These are phyloP conservation scores for Paramormyrops hopkinsi DNA, from an alignment of 2,797 vertebrate genomes.

Conservation along the genomic window DNA sequence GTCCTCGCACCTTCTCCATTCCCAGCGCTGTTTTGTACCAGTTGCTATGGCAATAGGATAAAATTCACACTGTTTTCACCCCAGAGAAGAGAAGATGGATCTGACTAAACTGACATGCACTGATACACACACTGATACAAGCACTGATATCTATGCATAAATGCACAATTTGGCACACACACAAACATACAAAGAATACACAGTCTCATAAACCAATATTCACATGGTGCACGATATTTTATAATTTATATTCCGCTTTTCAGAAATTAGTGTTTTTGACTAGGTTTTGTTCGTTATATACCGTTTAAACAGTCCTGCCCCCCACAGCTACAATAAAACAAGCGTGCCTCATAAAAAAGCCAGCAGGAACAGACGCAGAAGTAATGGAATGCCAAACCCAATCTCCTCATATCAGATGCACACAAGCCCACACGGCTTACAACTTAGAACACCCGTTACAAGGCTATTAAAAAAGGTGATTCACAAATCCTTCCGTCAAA, in stretches of 20 bases:
- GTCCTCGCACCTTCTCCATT: constrained; percentile 70
- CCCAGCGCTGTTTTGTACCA: constrained; percentile 60
- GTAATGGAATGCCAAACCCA: not conserved
- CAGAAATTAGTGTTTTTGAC: not conserved
- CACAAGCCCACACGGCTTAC: not conserved
- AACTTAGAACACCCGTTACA: not conserved
- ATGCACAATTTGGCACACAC: constrained; percentile 15
- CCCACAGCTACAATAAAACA: not conserved
- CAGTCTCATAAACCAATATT: not conserved
- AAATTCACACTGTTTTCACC: constrained; percentile 92
- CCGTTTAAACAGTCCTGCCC: not conserved
- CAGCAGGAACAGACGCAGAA: not conserved
- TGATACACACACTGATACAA: constrained; percentile 18
- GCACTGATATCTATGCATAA: constrained; percentile 5
- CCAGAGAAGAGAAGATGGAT: constrained; percentile 68
- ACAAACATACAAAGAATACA: not conserved
- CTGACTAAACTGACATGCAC: constrained; percentile 50
- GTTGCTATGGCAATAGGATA: constrained; percentile 95
- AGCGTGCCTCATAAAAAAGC: not conserved
- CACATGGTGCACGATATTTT: not conserved
- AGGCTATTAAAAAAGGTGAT: not conserved
- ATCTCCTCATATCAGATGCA: not conserved
- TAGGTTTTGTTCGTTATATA: not conserved
- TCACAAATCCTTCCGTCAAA: not conserved
- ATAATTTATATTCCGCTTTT: not conserved